Percentiles rank a stretch among this genome's conserved stretches.
Evolutionary conservation across 2,113 vertebrate genomes (phyloP).

Genomic region (Spilogale gracilis): DNA sequence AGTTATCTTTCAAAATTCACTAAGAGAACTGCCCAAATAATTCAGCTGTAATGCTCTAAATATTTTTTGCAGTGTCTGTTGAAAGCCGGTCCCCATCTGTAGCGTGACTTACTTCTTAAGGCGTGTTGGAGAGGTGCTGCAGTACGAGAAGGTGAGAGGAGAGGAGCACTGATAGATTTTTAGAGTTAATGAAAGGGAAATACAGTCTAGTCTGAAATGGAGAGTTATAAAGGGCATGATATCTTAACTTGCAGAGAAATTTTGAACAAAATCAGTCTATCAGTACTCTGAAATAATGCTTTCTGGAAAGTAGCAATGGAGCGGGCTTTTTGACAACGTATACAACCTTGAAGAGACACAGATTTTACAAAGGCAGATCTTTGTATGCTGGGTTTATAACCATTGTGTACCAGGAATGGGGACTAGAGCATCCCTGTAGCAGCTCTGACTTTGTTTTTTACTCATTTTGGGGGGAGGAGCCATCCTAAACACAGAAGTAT

Average conservation of each 20-base stretch:
- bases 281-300: not conserved
- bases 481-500: not conserved
- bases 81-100: not conserved
- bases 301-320: not conserved
- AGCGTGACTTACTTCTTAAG: not conserved
- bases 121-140: not conserved
- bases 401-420: too few species aligned
- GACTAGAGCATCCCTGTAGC: not conserved
- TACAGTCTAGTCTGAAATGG: not conserved
- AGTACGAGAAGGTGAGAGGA: not conserved
- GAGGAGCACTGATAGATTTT: not conserved
- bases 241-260: not conserved
- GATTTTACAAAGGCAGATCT: not conserved
- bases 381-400: too few species aligned
- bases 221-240: not conserved
- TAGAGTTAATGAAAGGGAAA: not conserved
- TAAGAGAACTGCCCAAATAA: not conserved
- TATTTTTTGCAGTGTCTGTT: not conserved
- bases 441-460: not conserved
- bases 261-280: not conserved
- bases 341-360: not conserved
- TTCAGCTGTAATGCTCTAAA: not conserved
- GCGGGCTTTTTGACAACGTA: not conserved
- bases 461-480: not conserved
- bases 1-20: not conserved